Base-by-base conservation (phyloP, 2,113 vertebrate genomes). In the Ornithorhynchus anatinus region DNA sequence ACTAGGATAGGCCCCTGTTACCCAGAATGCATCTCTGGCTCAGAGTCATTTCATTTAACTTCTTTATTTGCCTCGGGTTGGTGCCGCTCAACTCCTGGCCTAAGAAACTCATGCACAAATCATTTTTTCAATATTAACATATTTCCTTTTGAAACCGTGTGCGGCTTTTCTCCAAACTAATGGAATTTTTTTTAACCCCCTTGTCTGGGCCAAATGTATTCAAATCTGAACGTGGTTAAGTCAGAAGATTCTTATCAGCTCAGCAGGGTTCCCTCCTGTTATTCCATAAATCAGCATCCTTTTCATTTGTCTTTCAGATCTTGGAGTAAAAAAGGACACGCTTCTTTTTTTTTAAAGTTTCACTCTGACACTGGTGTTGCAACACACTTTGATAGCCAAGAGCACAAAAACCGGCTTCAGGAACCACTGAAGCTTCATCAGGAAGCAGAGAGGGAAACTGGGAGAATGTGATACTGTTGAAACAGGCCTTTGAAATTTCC, bases 221-320 rank as follows among this genome's bases (percentile, higher is more conserved):
- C 90, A 94, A 93, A 93, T 92, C 89, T 92, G 90, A 92, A 88
- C 88, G 91, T 75, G 42, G 89, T 91, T 80, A 89, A 92, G 88
- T 89, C 86, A 81, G 87, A 91, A 93, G 90, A 93, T 93, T 86
- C 86, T 85, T 93, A 92, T 93, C 92, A 25, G 86, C 93, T 82
- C 92, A 92, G 93, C 92, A 85, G 92, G 93, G 90, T 91, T 91
- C 92, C 90, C 89, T 91, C 89, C 91, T 87, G 90, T 91, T 94
- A 88, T 89, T 90, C 89, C 80, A 67, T 83, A 92, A 92, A 92
- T 91, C 93, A 92, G 90, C 87, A 92, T 91, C 89, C 93, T 91
- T 92, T 94, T 92, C 82, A 92, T 89, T 91, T 80, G 84, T 53
- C 79, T 86, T 83, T 93, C 90, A 93, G 93, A 94, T 93, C 90